Conservation (phyloP, 1,140 invertebrate genomes). For the Nephila pilipes region DNA sequence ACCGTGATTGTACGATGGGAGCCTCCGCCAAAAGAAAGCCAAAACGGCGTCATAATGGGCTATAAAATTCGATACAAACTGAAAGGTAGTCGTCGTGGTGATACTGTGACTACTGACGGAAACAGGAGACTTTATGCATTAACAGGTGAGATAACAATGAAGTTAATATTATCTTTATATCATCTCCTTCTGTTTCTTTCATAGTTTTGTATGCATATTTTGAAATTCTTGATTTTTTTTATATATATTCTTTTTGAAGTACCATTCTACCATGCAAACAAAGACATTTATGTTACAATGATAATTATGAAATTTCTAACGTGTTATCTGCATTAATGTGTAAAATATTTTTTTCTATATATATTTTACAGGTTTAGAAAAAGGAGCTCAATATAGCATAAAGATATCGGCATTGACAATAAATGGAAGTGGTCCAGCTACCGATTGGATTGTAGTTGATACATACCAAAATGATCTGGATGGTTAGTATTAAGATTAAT, state of each 20-base stretch:
- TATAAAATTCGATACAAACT: constrained; percentile 95
- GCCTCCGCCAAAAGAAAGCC: constrained; percentile 89
- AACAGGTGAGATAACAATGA: constrained; percentile 81
- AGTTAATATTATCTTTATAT: too few relatives aligned
- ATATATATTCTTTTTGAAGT: too few relatives aligned
- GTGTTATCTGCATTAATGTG: too few relatives aligned
- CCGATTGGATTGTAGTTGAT: constrained; percentile 92
- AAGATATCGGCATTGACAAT: constrained; percentile 94
- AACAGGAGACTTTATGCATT: constrained; percentile 90
- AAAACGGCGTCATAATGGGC: constrained; percentile 96
- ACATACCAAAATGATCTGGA: constrained; percentile 84
- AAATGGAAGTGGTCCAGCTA: constrained; percentile 96
- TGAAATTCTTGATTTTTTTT: background rate
- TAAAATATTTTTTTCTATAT: background rate
- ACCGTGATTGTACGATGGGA: constrained; percentile 90
- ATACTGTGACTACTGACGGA: constrained; percentile 89
- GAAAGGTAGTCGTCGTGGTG: constrained; percentile 81
- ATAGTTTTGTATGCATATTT: too few relatives aligned
- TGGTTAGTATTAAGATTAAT: constrained; percentile 48
- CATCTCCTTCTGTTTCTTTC: too few relatives aligned
- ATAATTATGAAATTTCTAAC: too few relatives aligned
- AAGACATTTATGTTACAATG: too few relatives aligned
- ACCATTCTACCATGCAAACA: too few relatives aligned
- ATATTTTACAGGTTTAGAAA: constrained; percentile 84
- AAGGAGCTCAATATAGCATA: constrained; percentile 91